Percentiles rank a stretch among this genome's conserved stretches.
These are phyloP conservation scores for Osmerus eperlanus DNA, from an alignment of 2,113 vertebrate genomes.

Conservation along the genomic window DNA sequence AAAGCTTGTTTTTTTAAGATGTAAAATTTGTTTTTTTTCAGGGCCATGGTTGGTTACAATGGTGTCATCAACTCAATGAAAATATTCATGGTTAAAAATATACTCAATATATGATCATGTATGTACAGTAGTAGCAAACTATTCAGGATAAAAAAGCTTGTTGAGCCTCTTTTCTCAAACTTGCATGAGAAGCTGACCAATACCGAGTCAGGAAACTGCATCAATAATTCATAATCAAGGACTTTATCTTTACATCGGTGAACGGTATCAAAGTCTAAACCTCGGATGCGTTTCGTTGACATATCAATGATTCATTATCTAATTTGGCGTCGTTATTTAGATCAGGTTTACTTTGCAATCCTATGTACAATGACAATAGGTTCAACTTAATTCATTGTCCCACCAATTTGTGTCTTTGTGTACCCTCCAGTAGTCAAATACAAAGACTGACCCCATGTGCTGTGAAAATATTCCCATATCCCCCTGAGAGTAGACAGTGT, in stretches of 20 bases:
- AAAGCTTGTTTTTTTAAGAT: slow-evolving; percentile 44
- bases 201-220: neutral
- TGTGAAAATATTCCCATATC: slow-evolving; percentile 28
- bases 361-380: neutral
- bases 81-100: neutral
- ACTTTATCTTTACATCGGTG: no score
- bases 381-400: slow-evolving; percentile 17
- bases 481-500: slow-evolving; percentile 33
- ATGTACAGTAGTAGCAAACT: slow-evolving; percentile 6
- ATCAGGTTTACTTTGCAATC: neutral
- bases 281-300: slow-evolving; percentile 1
- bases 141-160: neutral
- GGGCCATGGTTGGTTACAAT: neutral
- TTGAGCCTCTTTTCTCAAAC: slow-evolving; percentile 21
- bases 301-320: slow-evolving; percentile 34
- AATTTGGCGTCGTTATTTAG: slow-evolving; percentile 20
- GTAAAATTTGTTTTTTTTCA: neutral
- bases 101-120: neutral
- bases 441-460: slow-evolving; percentile 10
- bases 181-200: slow-evolving; percentile 13
- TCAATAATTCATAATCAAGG: slow-evolving; percentile 49
- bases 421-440: neutral
- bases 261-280: no score
- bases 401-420: slow-evolving; percentile 11
- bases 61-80: neutral